phyloP scores from a whole-genome alignment of 2,888 invertebrate genomes.

The Aphodius sticticus region DNA sequence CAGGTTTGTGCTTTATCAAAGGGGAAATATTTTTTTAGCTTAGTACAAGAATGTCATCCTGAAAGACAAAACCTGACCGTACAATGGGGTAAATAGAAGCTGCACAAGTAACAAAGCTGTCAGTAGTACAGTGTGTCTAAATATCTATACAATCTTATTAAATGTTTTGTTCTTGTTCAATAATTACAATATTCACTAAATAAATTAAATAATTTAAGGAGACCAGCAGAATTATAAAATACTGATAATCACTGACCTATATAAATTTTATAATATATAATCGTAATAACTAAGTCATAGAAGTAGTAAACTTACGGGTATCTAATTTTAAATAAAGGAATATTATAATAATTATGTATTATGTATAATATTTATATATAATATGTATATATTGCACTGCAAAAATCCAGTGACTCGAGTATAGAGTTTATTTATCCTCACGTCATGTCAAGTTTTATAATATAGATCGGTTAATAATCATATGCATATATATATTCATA shows the following conservation, averaged over 20 bases:
- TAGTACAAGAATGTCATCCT: not conserved
- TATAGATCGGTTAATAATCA: conserved; percentile 30
- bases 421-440: conserved; percentile 30
- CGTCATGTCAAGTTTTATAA: conserved; percentile 35
- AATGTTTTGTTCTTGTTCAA: conserved; percentile 37
- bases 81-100: conserved; percentile 40
- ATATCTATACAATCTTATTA: conserved; percentile 53
- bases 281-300: conserved; percentile 31
- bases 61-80: conserved; percentile 26
- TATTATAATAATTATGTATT: conserved; percentile 31
- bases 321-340: conserved; percentile 39
- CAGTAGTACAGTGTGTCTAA: conserved; percentile 46
- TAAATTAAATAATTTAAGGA: conserved; percentile 57
- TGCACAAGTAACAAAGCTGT: conserved; percentile 46
- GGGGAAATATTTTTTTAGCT: conserved; percentile 16
- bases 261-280: conserved; percentile 35
- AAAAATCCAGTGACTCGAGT: conserved; percentile 49
- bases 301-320: conserved; percentile 36
- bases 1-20: conserved; percentile 30
- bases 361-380: conserved; percentile 32
- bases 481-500: conserved; percentile 34
- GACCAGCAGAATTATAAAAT: conserved; percentile 56
- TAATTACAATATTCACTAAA: conserved; percentile 57
- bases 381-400: conserved; percentile 52
- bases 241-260: conserved; percentile 59